Evolutionary conservation across 2,888 invertebrate genomes (phyloP), one percentile per base, ranked within the genome.

Genomic region (Melinopterus prodromus): DNA sequence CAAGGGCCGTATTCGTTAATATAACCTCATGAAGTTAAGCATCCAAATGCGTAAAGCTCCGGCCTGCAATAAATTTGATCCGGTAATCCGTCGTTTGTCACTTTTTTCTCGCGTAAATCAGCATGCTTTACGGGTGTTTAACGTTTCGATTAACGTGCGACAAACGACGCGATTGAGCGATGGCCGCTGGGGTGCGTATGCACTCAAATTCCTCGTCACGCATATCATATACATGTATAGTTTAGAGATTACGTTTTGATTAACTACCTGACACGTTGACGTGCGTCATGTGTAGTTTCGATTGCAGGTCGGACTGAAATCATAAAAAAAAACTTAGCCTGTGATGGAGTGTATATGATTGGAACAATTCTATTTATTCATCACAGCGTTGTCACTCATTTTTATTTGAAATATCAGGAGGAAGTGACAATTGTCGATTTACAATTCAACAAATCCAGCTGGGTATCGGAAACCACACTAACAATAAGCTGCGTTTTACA

Each of bases 51-150:
- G 7, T 53, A 7, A 12, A 7, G 53, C 12, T 12, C 53, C 53
- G 53, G 53, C 12, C 12, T 53, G 53, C 53, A 9, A 53, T 53
- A 53, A 53, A 53, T 53, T 53, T 53, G 53, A 53, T 53, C 53
- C 53, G 53, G 53, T 53, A 53, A 53, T 53, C 53, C 53, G 53
- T 53, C 53, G 53, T 53, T 53, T 53, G 53, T 53, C 53, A 53
- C 9, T 53, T 53, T 53, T 53, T 53, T 53, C 53, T 53, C 53
- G 53, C 53, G 53, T 53, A 53, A 53, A 53, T 53, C 53, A 53
- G 53, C 53, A 53, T 53, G 53, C 53, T 53, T 53, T 53, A 53
- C 53, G 7, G 53, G 53, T 53, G 53, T 53, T 53, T 53, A 53
- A 53, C 53, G 12, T 53, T 53, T 53, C 53, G 53, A 53, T 53